A percentile compares a stretch with the other conserved stretches of the same genome.
Conservation (phyloP, 1,140 invertebrate species). For the Diorhabda elongata region DNA sequence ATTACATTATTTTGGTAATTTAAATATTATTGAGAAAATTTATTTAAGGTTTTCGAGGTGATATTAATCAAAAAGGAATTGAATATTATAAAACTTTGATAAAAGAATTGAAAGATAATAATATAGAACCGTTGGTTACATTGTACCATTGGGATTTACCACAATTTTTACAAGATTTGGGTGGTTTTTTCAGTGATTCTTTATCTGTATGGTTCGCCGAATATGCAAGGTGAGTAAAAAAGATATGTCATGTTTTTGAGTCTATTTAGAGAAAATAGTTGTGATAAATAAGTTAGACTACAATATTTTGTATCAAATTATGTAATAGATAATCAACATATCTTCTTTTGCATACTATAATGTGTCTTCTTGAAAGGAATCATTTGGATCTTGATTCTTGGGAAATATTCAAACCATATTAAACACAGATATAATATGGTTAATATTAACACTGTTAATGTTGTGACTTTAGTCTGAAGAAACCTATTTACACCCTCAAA, state of each 20-base stretch:
- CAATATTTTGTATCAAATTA: no score
- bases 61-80: slow-evolving; percentile 9
- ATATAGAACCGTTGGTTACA: slow-evolving; percentile 14
- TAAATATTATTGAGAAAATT: neutral
- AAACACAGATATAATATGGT: no score
- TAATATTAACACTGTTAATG: no score
- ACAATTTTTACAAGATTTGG: slow-evolving; percentile 15
- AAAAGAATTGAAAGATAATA: slow-evolving; percentile 12
- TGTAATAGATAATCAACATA: no score
- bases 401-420: no score
- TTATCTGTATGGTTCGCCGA: slow-evolving; percentile 2
- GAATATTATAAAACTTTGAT: slow-evolving; percentile 18
- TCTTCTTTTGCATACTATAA: no score
- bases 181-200: slow-evolving; percentile 1
- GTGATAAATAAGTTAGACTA: no score
- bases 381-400: no score
- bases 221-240: slow-evolving; percentile 6
- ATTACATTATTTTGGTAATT: slow-evolving; percentile 5
- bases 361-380: no score
- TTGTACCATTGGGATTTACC: slow-evolving; percentile 16
- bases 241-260: neutral
- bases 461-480: no score
- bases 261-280: no score
- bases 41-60: slow-evolving; percentile 4
- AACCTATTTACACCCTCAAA: no score